Percentiles rank a stretch among this genome's conserved stretches.
These are phyloP conservation scores for Chrysaora quinquecirrha DNA, from an alignment of 30 jellyfish, hydroid and myxozoan genomes.

Conservation along the genomic window DNA sequence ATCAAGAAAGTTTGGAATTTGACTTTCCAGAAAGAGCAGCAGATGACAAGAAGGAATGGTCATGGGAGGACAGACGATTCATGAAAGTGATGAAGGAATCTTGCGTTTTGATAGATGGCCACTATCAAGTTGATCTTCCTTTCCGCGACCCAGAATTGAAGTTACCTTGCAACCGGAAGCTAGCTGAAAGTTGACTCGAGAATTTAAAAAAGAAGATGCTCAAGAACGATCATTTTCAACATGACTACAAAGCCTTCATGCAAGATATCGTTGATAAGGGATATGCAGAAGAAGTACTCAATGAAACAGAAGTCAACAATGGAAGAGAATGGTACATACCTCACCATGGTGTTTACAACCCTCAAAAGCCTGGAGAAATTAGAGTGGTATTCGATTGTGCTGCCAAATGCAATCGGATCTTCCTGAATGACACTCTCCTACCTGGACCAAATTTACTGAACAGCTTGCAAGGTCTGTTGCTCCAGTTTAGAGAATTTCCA, in stretches of 20 bases:
- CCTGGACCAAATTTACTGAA: slow-evolving; percentile 37
- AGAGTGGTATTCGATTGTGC: background rate
- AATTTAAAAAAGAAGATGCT: background rate
- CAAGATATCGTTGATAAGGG: slow-evolving; percentile 12
- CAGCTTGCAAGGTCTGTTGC: background rate
- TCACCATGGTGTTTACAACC: slow-evolving; percentile 55
- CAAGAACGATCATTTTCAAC: slow-evolving; percentile 7
- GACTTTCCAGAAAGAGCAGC: background rate
- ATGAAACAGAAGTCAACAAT: background rate
- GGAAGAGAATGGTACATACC: slow-evolving; percentile 19
- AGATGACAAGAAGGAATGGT: background rate
- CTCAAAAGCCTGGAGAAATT: slow-evolving; percentile 18
- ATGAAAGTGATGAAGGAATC: background rate
- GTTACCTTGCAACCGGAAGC: background rate
- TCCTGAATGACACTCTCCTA: slow-evolving; percentile 28
- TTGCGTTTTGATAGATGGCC: background rate
- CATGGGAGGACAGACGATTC: background rate
- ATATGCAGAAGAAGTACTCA: background rate
- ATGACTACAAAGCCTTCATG: slow-evolving; percentile 45
- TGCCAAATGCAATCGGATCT: slow-evolving; percentile 55
- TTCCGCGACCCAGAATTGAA: background rate
- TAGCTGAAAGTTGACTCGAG: slow-evolving; percentile 41
- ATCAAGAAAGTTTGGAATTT: slow-evolving; percentile 41
- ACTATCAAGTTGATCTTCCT: background rate
- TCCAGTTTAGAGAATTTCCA: background rate